Conservation (phyloP, 2,113 vertebrate genomes). For the Thunnus maccoyii region DNA sequence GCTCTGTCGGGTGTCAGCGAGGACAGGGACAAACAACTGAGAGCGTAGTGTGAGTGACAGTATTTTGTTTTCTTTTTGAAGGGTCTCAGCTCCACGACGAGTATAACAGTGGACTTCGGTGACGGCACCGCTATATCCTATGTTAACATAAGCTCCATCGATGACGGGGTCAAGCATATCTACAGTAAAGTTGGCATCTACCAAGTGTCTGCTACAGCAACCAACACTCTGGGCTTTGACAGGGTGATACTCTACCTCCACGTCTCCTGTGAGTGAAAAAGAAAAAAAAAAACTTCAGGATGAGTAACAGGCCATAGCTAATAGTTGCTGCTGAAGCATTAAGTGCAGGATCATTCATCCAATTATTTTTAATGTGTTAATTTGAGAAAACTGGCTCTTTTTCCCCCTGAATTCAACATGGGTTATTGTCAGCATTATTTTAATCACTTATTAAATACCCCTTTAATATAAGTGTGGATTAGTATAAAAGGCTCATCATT, state of each 20-base stretch:
- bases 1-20: constrained; percentile 25
- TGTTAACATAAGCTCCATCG: constrained; percentile 92
- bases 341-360: too few relatives aligned
- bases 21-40: constrained; percentile 25
- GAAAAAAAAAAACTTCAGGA: too few relatives aligned
- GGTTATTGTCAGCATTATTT: not conserved
- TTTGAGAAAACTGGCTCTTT: not conserved
- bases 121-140: constrained; percentile 92
- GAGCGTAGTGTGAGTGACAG: constrained; percentile 40
- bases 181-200: constrained; percentile 94
- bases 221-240: constrained; percentile 92
- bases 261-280: constrained; percentile 87
- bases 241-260: constrained; percentile 92
- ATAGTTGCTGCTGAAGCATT: not conserved
- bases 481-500: not conserved
- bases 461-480: not conserved
- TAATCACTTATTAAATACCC: not conserved
- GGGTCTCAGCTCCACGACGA: constrained; percentile 92
- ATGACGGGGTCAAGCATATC: constrained; percentile 92
- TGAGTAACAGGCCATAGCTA: not conserved
- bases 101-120: constrained; percentile 93
- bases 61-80: constrained; percentile 66
- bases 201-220: constrained; percentile 89
- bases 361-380: not conserved
- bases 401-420: not conserved